A percentile compares a stretch with the other conserved stretches of the same genome.
Evolutionary conservation across 2,113 vertebrate genomes (phyloP).

Genomic region (Elanus axillaris): DNA sequence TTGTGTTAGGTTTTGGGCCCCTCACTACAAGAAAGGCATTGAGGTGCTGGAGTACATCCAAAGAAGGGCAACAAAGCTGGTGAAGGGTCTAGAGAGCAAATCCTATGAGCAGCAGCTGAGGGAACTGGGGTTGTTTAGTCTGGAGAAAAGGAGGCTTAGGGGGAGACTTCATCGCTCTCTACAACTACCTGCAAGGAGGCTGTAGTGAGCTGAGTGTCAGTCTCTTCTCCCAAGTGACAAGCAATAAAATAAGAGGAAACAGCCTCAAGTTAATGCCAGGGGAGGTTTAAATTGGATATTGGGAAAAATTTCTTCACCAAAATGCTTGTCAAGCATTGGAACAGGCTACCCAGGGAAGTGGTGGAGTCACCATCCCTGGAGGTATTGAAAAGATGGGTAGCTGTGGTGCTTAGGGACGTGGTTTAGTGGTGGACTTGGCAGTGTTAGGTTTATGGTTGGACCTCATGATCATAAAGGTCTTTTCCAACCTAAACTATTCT

Average conservation of each 20-base stretch:
- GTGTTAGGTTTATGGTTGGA: neutral
- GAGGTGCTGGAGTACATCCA: no score
- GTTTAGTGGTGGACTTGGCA: neutral
- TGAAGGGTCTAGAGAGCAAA: no score
- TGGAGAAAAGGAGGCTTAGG: neutral
- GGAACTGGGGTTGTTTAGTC: neutral
- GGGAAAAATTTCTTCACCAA: neutral
- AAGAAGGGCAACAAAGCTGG: no score
- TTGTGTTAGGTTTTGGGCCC: no score
- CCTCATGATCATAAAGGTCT: neutral
- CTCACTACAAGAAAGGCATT: no score
- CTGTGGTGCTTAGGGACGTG: neutral
- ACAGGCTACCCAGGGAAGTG: neutral
- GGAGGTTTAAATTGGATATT: neutral
- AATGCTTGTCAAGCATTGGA: neutral
- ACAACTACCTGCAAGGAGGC: neutral
- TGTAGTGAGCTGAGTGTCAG: no score
- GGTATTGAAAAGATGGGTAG: neutral
- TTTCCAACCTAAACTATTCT: neutral
- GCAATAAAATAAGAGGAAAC: neutral
- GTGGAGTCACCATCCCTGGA: neutral
- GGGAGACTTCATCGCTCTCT: neutral
- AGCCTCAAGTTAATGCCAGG: neutral
- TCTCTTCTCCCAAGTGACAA: neutral
- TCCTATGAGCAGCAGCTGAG: no score